phyloP scores from a whole-genome alignment of 2,113 vertebrate genomes.

The Danio rerio region GRCz12tu NC_133187.1:1708501-1709000 shows the following conservation, averaged over 20 bases:
- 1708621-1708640: background rate
- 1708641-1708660: too few species aligned
- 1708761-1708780: too few species aligned
- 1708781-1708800: background rate
- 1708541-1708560: background rate
- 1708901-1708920: background rate
- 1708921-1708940: background rate
- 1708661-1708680: too few species aligned
- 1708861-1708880: background rate
- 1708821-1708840: background rate
- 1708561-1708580: conserved; percentile 30
- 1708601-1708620: conserved; percentile 5
- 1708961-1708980: too few species aligned
- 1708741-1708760: too few species aligned
- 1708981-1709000: too few species aligned
- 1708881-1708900: background rate
- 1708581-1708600: conserved; percentile 28
- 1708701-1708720: too few species aligned
- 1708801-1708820: background rate
- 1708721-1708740: too few species aligned
- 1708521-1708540: background rate
- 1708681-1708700: too few species aligned
- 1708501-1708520: background rate
- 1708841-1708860: background rate
- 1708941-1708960: background rate